A percentile compares a stretch with the other conserved stretches of the same genome.
These are phyloP conservation scores for Laticauda colubrina DNA, from an alignment of 2,113 vertebrate genomes.

Conservation along the genomic window DNA sequence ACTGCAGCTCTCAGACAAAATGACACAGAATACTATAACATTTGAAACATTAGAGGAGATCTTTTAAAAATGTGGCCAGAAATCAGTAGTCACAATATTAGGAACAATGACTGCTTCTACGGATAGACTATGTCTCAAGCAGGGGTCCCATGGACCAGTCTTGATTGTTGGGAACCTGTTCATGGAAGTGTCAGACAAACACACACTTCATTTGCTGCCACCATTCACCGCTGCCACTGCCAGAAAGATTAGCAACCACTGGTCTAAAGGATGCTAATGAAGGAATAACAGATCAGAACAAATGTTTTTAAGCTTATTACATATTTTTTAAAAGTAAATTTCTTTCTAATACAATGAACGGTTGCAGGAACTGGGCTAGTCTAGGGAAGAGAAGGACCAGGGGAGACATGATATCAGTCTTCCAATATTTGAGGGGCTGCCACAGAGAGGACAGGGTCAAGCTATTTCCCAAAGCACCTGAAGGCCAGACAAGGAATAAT, in stretches of 20 bases:
- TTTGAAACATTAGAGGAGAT: neutral
- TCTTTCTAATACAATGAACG: too few relatives aligned
- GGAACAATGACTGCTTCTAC: neutral
- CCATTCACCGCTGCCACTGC: neutral
- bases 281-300: neutral
- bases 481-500: too few relatives aligned
- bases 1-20: neutral
- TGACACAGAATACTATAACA: neutral
- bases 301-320: too few relatives aligned
- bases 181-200: neutral
- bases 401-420: too few relatives aligned
- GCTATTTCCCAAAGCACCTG: too few relatives aligned
- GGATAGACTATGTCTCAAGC: neutral
- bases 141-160: too few relatives aligned
- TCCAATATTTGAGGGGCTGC: too few relatives aligned
- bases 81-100: neutral
- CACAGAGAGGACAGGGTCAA: too few relatives aligned
- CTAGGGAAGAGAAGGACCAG: too few relatives aligned
- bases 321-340: too few relatives aligned
- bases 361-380: too few relatives aligned
- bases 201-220: neutral
- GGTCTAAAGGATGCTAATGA: neutral
- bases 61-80: neutral
- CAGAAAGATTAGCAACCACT: neutral
- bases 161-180: neutral